Conservation (phyloP, 2,797 vertebrate species). For the Uromys caudimaculatus region DNA sequence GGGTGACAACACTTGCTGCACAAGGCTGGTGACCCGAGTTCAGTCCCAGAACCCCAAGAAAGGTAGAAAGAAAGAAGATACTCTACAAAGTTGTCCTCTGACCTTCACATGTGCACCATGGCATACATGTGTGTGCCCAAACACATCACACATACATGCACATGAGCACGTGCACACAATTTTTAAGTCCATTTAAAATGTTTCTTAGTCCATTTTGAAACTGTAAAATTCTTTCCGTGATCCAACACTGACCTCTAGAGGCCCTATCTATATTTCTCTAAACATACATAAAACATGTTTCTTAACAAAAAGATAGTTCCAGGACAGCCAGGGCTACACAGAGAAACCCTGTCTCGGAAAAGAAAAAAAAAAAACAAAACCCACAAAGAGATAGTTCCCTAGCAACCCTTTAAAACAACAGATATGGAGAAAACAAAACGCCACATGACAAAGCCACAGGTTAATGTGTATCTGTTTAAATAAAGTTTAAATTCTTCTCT, state of each 20-base stretch:
- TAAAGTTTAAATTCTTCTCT: no score
- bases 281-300: background rate
- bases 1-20: no score
- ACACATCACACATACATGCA: background rate
- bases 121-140: background rate
- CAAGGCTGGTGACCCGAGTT: background rate
- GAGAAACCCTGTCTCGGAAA: no score
- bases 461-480: no score
- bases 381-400: no score
- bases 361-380: no score
- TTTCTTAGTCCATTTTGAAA: conserved; percentile 5
- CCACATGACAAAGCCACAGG: no score
- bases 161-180: background rate
- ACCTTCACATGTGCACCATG: background rate
- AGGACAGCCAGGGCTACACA: no score
- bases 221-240: conserved; percentile 65
- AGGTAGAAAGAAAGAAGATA: background rate
- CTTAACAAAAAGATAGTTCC: no score
- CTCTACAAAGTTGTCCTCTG: background rate
- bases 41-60: background rate
- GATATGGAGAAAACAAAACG: no score
- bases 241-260: conserved; percentile 86
- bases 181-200: background rate
- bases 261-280: conserved; percentile 42
- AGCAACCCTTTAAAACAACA: no score